Base-by-base conservation (phyloP, 2,888 invertebrate genomes). In the Pardosa pseudoannulata region DNA sequence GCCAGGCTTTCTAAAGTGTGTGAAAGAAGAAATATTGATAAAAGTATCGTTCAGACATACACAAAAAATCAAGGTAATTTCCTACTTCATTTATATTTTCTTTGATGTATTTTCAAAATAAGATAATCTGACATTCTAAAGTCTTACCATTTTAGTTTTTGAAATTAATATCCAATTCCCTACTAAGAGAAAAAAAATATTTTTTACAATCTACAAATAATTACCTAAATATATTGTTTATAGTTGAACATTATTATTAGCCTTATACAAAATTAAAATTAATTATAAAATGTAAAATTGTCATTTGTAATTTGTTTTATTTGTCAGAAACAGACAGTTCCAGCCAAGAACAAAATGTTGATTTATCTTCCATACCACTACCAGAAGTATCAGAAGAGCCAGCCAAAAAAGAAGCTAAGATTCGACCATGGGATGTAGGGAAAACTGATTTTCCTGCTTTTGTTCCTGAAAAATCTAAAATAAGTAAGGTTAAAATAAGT, bases 371-470 rank as follows among this genome's bases (percentile, higher is more conserved):
- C 3, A 85, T 85, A 62, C 83, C 83, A 31, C 56, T 85, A 13
- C 83, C 92, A 92, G 50, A 89, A 90, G 88, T 90, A 74, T 89
- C 90, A 1, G 27, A 31, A 19, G 41, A 19, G 0, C 23, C 73
- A 13, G 62, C n/a, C 16, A 73, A 73, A 41, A 85, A 85, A 23
- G 56, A 76, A 71, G 88, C 91, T 7, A 80, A 80, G 67, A 32
- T 95, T 13, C 92, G 95, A 46, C 95, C 95, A 64, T 95, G 95
- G 95, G 95, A 95, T 91, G 91, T 94, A 29, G 95, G 95, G 0
- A 95, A 95, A 91, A 93, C 94, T 39, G 94, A 94, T 0, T 91
- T 94, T 0, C 39, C 36, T 23, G 31, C 71, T 11, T 82, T 75
- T 75, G 70, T 82, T n/a, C 50, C 72, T 16, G 39, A 72, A 29